Evolutionary conservation across 1,140 invertebrate genomes (phyloP).

Genomic region (Drosophila chauvacae): DNA sequence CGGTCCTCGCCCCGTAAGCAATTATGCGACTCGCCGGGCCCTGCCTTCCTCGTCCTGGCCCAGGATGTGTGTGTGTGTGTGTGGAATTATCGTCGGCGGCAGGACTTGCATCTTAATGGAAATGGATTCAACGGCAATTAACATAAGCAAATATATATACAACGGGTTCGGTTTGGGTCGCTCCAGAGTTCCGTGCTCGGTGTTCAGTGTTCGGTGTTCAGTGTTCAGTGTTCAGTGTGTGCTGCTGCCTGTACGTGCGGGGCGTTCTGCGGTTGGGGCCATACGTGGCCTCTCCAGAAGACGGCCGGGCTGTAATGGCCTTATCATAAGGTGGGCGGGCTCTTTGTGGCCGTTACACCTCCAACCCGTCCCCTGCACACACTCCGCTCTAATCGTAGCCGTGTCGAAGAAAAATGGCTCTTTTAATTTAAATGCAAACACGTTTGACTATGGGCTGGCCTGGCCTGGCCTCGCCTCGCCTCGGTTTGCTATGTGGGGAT

Average conservation of each 20-base stretch:
- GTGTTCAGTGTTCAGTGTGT: conserved; percentile 26
- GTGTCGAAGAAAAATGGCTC: conserved; percentile 83
- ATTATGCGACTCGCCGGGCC: conserved; percentile 56
- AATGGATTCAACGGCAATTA: conserved; percentile 84
- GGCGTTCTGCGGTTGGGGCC: conserved; percentile 71
- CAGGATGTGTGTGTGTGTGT: conserved; percentile 39
- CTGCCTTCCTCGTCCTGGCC: conserved; percentile 10
- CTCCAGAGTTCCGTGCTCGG: conserved; percentile 16
- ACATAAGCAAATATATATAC: conserved; percentile 84
- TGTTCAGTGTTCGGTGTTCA: conserved; percentile 12
- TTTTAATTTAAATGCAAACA: conserved; percentile 85
- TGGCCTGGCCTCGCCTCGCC: conserved; percentile 12
- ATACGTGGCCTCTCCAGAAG: conserved; percentile 61
- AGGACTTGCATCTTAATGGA: conserved; percentile 84
- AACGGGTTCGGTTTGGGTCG: conserved; percentile 54
- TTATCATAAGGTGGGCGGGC: conserved; percentile 79
- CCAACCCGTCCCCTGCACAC: conserved; percentile 10
- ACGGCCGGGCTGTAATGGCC: conserved; percentile 63
- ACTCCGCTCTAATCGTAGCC: conserved; percentile 36
- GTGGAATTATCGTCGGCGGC: conserved; percentile 80
- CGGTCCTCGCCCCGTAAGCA: conserved; percentile 55
- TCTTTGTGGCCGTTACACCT: conserved; percentile 58
- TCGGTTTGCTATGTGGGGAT: conserved; percentile 57
- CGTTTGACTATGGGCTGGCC: conserved; percentile 69
- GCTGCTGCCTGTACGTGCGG: conserved; percentile 59